Conservation (phyloP, 1,140 invertebrate species). For the Coelopa frigida region DNA sequence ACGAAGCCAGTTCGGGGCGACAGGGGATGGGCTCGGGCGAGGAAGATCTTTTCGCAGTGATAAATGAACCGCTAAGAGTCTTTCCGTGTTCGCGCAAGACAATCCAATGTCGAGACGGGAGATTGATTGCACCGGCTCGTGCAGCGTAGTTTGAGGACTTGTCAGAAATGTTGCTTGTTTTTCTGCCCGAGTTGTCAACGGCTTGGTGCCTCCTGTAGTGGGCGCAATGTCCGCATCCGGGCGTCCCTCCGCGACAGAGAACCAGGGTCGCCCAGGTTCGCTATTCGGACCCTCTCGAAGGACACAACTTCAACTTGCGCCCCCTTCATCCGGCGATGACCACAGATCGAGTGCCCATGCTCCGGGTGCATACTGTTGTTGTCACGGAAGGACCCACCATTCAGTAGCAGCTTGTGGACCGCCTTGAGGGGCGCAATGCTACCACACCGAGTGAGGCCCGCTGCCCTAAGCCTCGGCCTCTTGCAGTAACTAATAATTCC, state of each 20-base stretch:
- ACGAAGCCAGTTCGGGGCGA: no score
- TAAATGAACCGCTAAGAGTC: conserved; percentile 44
- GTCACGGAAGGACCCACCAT: background rate
- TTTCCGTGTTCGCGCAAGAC: conserved; percentile 40
- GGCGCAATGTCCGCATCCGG: conserved; percentile 11
- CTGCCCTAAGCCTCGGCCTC: background rate
- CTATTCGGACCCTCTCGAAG: background rate
- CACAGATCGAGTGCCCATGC: background rate
- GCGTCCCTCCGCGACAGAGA: background rate
- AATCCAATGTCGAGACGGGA: conserved; percentile 38
- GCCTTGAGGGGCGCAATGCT: no score
- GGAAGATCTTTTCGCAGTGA: conserved; percentile 41
- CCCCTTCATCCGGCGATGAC: background rate
- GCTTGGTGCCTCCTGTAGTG: background rate
- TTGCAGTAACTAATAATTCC: conserved; percentile 15
- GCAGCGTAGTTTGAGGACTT: background rate
- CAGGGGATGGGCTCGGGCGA: no score
- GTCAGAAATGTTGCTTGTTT: conserved; percentile 14
- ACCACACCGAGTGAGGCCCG: background rate
- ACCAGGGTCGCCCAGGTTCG: background rate
- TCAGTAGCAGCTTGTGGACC: background rate
- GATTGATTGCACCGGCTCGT: conserved; percentile 34
- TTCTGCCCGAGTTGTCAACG: conserved; percentile 34
- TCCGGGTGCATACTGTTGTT: background rate
- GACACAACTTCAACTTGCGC: background rate